Evolutionary conservation across 2,113 vertebrate genomes (phyloP), one percentile per base, ranked within the genome.

Genomic region (Engraulis encrasicolus): DNA sequence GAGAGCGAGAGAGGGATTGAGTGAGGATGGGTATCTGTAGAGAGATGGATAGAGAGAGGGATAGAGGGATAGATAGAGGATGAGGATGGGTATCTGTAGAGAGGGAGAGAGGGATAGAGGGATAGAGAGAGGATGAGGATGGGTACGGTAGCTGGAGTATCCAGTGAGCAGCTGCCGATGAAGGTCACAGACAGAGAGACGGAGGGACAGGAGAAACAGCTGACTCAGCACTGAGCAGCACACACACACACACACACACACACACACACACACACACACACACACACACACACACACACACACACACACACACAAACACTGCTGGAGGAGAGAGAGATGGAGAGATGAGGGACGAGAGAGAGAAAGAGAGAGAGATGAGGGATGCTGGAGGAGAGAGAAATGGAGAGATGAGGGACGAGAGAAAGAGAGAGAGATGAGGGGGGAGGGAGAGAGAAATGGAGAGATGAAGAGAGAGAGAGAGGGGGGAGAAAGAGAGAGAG

Each of bases 171-270:
- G 91, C 89, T 91, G 54, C 93, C 89, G 86, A 89, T 85, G 87
- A 94, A 94, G 93, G 93, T 94, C 94, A 94, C n/a, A n/a, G 85
- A 27, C 49, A 86, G 81, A 91, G 84, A n/a, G n/a, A n/a, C n/a
- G n/a, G n/a, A n/a, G n/a, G n/a, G n/a, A n/a, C n/a, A n/a, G 79
- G 54, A 61, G 54, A 90, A 92, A 92, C 78, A 89, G 92, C 88
- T 85, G 86, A 79, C 80, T 92, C 91, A 92, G 90, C 93, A 86
- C n/a, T n/a, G n/a, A n/a, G n/a, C n/a, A n/a, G n/a, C n/a, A n/a
- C n/a, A n/a, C n/a, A n/a, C n/a, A n/a, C n/a, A n/a, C n/a, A n/a
- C n/a, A n/a, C n/a, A n/a, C n/a, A n/a, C n/a, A n/a, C n/a, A n/a
- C n/a, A n/a, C n/a, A n/a, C n/a, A n/a, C n/a, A n/a, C n/a, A n/a